Evolutionary conservation across 2,113 vertebrate genomes (phyloP), one percentile per base, ranked within the genome.

Genomic region (Craseonycteris thonglongyai): DNA sequence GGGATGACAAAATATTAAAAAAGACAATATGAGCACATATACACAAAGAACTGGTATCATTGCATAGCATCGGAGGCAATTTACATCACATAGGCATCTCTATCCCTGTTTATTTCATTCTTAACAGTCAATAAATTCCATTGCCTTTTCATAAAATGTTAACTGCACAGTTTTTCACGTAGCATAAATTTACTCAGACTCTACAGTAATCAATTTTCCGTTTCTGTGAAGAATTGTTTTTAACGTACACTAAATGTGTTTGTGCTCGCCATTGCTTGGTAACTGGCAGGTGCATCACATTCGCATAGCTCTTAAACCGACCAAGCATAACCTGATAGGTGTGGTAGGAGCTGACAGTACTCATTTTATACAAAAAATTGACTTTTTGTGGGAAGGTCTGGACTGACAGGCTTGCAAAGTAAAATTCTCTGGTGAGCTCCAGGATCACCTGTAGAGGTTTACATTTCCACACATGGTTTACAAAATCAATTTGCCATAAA

Each of bases 351-450:
- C 72, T 38, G 91, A 92, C 56, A 72, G 93, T 35, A 72, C 85
- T 92, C 79, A 84, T 84, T 71, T 93, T 22, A 71, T 69, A 59
- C 8, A 9, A 6, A 69, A 74, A 82, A 87, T 59, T 0, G 11
- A 66, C 58, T 84, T 24, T 90, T 76, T 65, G 35, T 84, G 54
- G 49, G 75, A 66, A 33, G 33, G n/a, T 28, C 66, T 35, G 18
- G 40, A 35, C 72, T 58, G 95, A 96, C 86, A 91, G 72, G 38
- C 6, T 21, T 86, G 78, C 49, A 83, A 65, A 86, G 45, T 85
- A 47, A 68, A 95, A 94, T 51, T 90, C 74, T 95, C 86, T 40
- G 54, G 74, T 71, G 93, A 89, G 58, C 47, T 82, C 49, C 2
- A 65, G 88, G 72, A 51, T 81, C 74, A 79, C 83, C 56, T 16